Percentiles rank a stretch among this genome's conserved stretches.
Conservation (phyloP, 2,113 vertebrate genomes). For the Vimba vimba region DNA sequence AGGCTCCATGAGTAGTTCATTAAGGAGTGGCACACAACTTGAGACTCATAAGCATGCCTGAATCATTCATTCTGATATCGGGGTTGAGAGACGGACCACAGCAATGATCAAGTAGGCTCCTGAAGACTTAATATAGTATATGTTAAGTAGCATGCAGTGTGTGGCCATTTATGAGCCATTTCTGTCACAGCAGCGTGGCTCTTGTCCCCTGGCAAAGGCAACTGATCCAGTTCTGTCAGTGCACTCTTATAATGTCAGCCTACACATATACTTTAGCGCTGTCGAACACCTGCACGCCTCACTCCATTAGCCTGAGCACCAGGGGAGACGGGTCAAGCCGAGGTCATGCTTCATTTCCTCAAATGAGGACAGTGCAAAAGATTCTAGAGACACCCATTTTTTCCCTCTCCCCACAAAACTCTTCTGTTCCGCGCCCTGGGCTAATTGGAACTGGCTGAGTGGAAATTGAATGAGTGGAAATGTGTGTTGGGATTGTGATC, state of each 20-base stretch:
- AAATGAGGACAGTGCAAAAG: conserved; percentile 51
- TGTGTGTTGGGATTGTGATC: conserved; percentile 56
- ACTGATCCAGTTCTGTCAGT: conserved; percentile 48
- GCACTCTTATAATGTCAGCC: conserved; percentile 10
- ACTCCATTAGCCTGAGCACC: conserved; percentile 31
- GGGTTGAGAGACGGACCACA: neutral
- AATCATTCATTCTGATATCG: neutral
- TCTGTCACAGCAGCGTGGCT: neutral
- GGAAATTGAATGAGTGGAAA: conserved; percentile 48
- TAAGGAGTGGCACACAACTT: neutral
- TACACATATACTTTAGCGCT: neutral
- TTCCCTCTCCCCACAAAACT: conserved; percentile 35
- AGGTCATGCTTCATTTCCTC: conserved; percentile 48
- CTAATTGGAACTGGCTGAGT: conserved; percentile 70
- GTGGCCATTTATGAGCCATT: conserved; percentile 18
- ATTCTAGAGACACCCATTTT: conserved; percentile 19
- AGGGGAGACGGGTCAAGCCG: conserved; percentile 30
- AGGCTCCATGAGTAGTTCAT: neutral
- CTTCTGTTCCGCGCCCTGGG: conserved; percentile 58
- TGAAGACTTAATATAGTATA: neutral
- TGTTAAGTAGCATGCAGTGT: neutral
- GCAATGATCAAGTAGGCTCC: neutral
- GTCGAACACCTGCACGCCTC: conserved; percentile 17
- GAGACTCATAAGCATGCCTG: neutral
- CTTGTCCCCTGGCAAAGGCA: conserved; percentile 17